phyloP scores from a whole-genome alignment of 2,888 invertebrate species.

The Zygothrica quintamaculata region DNA sequence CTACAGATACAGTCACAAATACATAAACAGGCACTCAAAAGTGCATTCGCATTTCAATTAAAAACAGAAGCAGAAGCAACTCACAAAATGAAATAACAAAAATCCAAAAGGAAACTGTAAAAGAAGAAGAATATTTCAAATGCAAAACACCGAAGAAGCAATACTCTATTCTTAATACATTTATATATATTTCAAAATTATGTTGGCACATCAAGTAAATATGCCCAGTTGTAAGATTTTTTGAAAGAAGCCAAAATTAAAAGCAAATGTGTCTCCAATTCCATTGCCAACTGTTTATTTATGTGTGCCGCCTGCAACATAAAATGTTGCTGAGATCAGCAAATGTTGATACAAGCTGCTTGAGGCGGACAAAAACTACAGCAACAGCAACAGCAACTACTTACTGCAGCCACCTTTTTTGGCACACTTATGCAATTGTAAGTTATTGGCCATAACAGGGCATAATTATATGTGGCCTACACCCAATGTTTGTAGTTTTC shows the following conservation, averaged over 20 bases:
- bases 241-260: background rate
- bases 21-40: slow-evolving; percentile 57
- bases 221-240: background rate
- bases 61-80: slow-evolving; percentile 63
- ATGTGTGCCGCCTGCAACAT: slow-evolving; percentile 67
- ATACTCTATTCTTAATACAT: no score
- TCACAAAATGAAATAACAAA: slow-evolving; percentile 43
- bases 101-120: slow-evolving; percentile 29
- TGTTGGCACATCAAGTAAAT: no score
- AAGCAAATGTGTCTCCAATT: slow-evolving; percentile 45
- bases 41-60: slow-evolving; percentile 81
- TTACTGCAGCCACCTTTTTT: slow-evolving; percentile 44
- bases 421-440: slow-evolving; percentile 61
- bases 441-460: slow-evolving; percentile 60
- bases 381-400: slow-evolving; percentile 35
- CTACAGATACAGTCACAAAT: slow-evolving; percentile 9
- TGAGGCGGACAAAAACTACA: slow-evolving; percentile 27
- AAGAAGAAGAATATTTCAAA: slow-evolving; percentile 15
- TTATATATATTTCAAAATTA: no score
- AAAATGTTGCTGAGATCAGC: slow-evolving; percentile 61
- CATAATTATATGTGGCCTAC: slow-evolving; percentile 64
- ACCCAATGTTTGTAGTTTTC: slow-evolving; percentile 44
- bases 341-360: slow-evolving; percentile 47
- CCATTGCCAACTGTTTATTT: slow-evolving; percentile 70
- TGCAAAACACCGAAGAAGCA: background rate